Percentiles rank a stretch among this genome's conserved stretches.
phyloP scores from a whole-genome alignment of 2,888 invertebrate genomes.

The Napeogenes sylphis region DNA sequence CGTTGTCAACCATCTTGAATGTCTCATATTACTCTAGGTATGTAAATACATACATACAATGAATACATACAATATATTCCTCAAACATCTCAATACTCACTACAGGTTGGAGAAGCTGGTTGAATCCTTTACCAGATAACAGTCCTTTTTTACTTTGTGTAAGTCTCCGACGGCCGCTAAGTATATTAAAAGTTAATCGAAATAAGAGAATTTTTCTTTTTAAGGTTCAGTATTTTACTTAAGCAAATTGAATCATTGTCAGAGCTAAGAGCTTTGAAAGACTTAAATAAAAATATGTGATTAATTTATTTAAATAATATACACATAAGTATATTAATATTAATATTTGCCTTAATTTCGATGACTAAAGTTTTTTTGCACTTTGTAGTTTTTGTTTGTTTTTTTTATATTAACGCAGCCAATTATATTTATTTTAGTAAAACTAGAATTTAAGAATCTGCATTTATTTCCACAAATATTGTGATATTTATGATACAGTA shows the following conservation, averaged over 20 bases:
- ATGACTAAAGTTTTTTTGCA: too few species aligned
- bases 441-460: too few species aligned
- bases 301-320: too few species aligned
- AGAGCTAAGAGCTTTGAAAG: conserved; percentile 1
- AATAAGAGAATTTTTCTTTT: conserved; percentile 11
- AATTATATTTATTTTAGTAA: too few species aligned
- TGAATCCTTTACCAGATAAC: conserved; percentile 10
- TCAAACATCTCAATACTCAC: background rate
- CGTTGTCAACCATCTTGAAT: conserved; percentile 3
- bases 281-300: background rate
- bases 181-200: conserved; percentile 23
- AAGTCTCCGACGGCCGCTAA: conserved; percentile 15
- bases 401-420: too few species aligned
- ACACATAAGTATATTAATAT: too few species aligned
- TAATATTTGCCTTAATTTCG: too few species aligned
- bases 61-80: background rate
- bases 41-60: background rate
- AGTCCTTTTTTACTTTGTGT: conserved; percentile 12
- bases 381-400: too few species aligned
- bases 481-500: too few species aligned
- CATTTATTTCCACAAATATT: too few species aligned
- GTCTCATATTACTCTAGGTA: background rate
- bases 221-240: conserved; percentile 9
- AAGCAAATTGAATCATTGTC: background rate
- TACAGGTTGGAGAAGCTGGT: conserved; percentile 6